Percentiles rank a stretch among this genome's conserved stretches.
phyloP scores from a whole-genome alignment of 2,113 vertebrate species.

The Balaenoptera acutorostrata region DNA sequence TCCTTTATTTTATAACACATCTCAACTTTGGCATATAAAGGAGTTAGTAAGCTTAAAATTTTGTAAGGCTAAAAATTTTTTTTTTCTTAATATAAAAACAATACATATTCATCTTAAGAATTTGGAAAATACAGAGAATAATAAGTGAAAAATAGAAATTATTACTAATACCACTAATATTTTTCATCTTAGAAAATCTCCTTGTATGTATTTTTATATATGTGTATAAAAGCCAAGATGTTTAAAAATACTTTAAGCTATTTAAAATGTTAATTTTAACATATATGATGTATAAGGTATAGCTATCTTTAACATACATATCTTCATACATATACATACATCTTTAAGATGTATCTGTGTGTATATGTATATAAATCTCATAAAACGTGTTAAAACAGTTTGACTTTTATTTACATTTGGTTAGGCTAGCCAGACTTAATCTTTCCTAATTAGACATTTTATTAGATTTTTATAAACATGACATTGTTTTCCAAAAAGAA shows the following conservation, averaged over 20 bases:
- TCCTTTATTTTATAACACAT: background rate
- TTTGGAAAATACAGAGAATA: background rate
- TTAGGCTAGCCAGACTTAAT: background rate
- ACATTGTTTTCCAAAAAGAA: conserved; percentile 7
- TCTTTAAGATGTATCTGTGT: background rate
- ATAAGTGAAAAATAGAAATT: background rate
- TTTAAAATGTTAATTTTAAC: background rate
- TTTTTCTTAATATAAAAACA: background rate
- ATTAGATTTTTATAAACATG: conserved; percentile 13
- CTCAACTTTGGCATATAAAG: background rate
- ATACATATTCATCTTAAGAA: background rate
- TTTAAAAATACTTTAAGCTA: background rate
- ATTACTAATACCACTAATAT: background rate
- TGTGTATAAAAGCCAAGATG: background rate
- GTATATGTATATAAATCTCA: background rate
- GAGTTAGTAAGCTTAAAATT: background rate
- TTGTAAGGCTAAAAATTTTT: background rate
- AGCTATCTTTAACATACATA: background rate
- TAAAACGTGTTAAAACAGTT: background rate
- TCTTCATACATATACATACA: background rate
- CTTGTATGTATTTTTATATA: background rate
- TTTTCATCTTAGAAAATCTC: background rate
- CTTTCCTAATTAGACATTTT: conserved; percentile 28
- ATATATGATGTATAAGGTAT: background rate
- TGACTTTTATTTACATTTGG: conserved; percentile 7